Evolutionary conservation across 2,113 vertebrate genomes (phyloP).

Genomic region (Desmodus rotundus): DNA sequence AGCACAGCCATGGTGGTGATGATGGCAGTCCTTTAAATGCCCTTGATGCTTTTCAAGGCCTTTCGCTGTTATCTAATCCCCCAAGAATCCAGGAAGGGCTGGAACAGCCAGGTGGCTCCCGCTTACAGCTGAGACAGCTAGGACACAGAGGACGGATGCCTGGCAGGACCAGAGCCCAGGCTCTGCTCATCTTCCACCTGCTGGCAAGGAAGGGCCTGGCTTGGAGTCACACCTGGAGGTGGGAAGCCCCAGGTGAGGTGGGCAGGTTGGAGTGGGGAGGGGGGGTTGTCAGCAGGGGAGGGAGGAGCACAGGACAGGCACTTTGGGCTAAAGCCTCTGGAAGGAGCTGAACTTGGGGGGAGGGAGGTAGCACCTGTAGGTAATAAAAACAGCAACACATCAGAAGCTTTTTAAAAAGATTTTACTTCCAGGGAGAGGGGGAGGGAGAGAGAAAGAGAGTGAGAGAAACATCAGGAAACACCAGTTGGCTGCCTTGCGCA

Average conservation of each 20-base stretch:
- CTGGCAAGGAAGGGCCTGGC: not conserved
- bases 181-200: not conserved
- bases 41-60: not conserved
- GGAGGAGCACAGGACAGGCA: not conserved
- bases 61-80: not conserved
- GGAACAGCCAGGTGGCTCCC: not conserved
- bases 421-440: too few species aligned
- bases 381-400: not conserved
- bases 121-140: not conserved
- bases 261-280: not conserved
- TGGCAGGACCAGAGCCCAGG: not conserved
- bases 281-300: not conserved
- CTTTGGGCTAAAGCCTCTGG: not conserved
- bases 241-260: not conserved
- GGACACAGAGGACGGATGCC: not conserved
- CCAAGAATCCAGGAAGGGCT: not conserved
- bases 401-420: not conserved
- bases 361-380: too few species aligned
- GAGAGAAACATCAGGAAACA: too few species aligned
- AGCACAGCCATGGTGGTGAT: not conserved
- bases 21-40: not conserved
- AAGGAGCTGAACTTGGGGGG: not conserved
- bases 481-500: too few species aligned
- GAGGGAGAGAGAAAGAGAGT: too few species aligned
- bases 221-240: not conserved